Base-by-base conservation (phyloP, 2,797 vertebrate genomes). In the Eulemur coronatus region DNA sequence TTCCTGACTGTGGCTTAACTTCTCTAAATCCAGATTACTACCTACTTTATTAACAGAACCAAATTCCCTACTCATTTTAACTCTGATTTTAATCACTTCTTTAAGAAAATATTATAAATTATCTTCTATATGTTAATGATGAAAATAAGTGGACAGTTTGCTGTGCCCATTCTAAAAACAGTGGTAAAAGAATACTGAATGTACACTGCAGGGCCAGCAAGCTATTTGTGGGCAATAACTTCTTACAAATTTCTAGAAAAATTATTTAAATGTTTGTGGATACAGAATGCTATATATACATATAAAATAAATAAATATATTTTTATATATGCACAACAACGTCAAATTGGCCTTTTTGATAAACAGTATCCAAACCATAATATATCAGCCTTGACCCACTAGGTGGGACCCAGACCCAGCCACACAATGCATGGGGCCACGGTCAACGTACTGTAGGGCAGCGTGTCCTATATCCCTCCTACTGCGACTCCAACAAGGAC, bases 231-330 rank as follows among this genome's bases (percentile, higher is more conserved):
- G 26, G 35, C 8, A 52, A 1, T 73, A 43, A 87, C 67, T 43
- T 76, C 41, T 69, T 35, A 91, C 22, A 75, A 75, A 85, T 85
- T 94, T 48, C 79, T 55, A 94, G 73, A 92, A 92, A 94, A 93
- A 46, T 46, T 11, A 57, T 41, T 65, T 91, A 43, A 46, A 50
- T n/a, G 4, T 61, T 57, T 89, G n/a, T n/a, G 22, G 76, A 55
- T 22, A 26, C 7, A 72, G 38, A 94, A 17, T 41, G 13, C 33
- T 65, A 65, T 6, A 65, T 8, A 65, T 8, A 65, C 63, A 76
- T 2, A 22, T 59, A 82, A 24, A 57, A 50, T 50, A 57, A 57
- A 57, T 57, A 57, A 24, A 57, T 57, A 57, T 10, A 57, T 57
- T 57, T 24, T 57, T 57, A 57, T 11, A 24, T 57, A 57, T 10